Conservation (phyloP, 2,797 vertebrate species). For the Pangasius sanitwongsei region DNA sequence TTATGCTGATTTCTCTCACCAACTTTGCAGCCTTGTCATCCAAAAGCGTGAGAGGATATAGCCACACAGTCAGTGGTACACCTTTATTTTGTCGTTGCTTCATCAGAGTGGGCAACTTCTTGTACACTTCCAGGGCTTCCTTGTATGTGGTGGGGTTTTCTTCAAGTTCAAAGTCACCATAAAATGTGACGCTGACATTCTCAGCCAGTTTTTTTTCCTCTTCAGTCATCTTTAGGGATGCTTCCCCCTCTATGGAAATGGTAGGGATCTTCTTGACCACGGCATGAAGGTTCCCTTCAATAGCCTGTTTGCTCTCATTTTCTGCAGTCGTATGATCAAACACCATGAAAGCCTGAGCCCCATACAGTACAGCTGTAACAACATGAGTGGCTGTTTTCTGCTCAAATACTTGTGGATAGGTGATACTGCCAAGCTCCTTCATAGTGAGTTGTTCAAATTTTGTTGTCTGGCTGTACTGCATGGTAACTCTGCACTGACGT, state of each 20-base stretch:
- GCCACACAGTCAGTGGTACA: conserved; percentile 56
- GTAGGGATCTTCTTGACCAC: conserved; percentile 45
- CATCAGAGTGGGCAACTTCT: conserved; percentile 46
- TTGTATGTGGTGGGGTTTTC: conserved; percentile 45
- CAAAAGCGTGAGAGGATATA: conserved; percentile 50
- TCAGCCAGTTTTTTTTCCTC: conserved; percentile 33
- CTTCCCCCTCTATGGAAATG: conserved; percentile 1
- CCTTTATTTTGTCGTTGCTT: conserved; percentile 33
- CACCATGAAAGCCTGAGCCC: conserved; percentile 48
- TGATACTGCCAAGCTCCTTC: conserved; percentile 8
- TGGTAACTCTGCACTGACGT: conserved; percentile 47
- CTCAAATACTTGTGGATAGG: conserved; percentile 45
- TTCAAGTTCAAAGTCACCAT: conserved; percentile 43
- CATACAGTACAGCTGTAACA: conserved; percentile 47
- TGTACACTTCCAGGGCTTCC: conserved; percentile 46
- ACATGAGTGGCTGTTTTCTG: conserved; percentile 50
- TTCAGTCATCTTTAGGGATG: conserved; percentile 15
- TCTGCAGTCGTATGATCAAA: conserved; percentile 36
- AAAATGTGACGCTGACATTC: conserved; percentile 46
- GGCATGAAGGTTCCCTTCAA: conserved; percentile 26
- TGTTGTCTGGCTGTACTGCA: conserved; percentile 42
- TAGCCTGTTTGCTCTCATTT: conserved; percentile 5
- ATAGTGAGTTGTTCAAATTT: conserved; percentile 46
- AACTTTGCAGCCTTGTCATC: conserved; percentile 35
- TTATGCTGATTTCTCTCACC: conserved; percentile 23